Evolutionary conservation across 1,140 invertebrate genomes (phyloP), one percentile per base, ranked within the genome.

Genomic region (Drosophila sp.): DNA sequence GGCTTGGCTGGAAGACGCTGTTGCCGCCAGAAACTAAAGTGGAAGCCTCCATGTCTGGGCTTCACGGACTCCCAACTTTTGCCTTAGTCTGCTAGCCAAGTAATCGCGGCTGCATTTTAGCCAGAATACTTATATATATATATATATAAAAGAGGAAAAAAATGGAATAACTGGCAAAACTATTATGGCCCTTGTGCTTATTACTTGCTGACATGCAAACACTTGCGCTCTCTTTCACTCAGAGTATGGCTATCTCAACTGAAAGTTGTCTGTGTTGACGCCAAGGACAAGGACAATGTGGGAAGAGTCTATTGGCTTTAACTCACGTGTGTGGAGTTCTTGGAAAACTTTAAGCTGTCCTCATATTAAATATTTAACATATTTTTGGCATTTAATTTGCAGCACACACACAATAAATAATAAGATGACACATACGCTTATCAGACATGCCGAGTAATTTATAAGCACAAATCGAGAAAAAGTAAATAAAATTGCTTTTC

Each of bases 401-500:
- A 80, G 57, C 73, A 80, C 78, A 16, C 16, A 21, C n/a, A 76
- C 76, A 89, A 89, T 89, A 89, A 89, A 89, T 89, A 89, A 89
- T 89, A 89, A 89, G 76, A 89, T 83, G 79, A 83, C 84, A 82
- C 73, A 89, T 74, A 66, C 57, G 25, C 29, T 50, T 32, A 27
- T 29, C 18, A 29, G 18, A 48, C 25, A n/a, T 48, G 1, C 3
- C 45, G 2, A 27, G 51, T 63, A 72, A 79, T 81, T 79, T 81
- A 81, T 78, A 78, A 76, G 75, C 74, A 67, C 69, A 62, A 87
- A 78, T 87, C 76, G 83, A 32, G n/a, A 65, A 83, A 80, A 89
- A 89, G 82, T 89, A 89, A 89, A 83, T 89, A 89, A 89, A 89
- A 89, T 89, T 80, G 84, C 76, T 89, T 89, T 89, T 89, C 83